phyloP scores from a whole-genome alignment of 2,888 invertebrate genomes.

The Polydrusus cervinus region DNA sequence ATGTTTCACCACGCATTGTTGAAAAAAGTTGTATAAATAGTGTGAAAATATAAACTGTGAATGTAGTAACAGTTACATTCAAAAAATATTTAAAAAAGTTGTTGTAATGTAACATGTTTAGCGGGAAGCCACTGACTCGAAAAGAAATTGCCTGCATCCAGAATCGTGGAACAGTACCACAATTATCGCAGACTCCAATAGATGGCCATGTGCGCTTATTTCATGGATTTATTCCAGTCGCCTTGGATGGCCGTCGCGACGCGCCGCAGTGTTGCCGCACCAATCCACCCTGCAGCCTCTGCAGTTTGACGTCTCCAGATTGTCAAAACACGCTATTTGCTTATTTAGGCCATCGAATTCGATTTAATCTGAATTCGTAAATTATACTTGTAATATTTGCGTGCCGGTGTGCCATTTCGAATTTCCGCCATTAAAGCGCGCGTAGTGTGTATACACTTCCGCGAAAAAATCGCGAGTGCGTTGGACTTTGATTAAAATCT shows the following conservation, averaged over 20 bases:
- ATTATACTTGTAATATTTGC: not conserved
- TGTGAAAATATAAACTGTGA: no score
- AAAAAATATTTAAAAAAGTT: no score
- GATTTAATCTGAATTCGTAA: constrained; percentile 7
- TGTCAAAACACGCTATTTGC: constrained; percentile 39
- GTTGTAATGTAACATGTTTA: not conserved
- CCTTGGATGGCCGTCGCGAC: constrained; percentile 49
- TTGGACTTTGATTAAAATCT: constrained; percentile 4
- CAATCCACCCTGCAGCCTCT: constrained; percentile 44
- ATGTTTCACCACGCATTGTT: no score
- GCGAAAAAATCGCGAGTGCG: constrained; percentile 20
- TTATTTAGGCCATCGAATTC: constrained; percentile 41
- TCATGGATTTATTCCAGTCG: constrained; percentile 40
- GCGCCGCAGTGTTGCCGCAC: constrained; percentile 52
- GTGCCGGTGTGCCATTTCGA: constrained; percentile 15
- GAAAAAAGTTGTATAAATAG: no score
- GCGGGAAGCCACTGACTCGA: not conserved
- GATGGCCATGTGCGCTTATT: constrained; percentile 26
- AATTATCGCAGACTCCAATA: not conserved
- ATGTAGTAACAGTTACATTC: no score
- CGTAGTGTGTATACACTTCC: not conserved
- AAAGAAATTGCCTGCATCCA: not conserved
- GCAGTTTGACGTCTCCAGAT: constrained; percentile 50
- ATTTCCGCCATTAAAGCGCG: not conserved
- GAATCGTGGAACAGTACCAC: not conserved